Conservation (phyloP, 2,113 vertebrate genomes). For the Phyllostomus hastatus region DNA sequence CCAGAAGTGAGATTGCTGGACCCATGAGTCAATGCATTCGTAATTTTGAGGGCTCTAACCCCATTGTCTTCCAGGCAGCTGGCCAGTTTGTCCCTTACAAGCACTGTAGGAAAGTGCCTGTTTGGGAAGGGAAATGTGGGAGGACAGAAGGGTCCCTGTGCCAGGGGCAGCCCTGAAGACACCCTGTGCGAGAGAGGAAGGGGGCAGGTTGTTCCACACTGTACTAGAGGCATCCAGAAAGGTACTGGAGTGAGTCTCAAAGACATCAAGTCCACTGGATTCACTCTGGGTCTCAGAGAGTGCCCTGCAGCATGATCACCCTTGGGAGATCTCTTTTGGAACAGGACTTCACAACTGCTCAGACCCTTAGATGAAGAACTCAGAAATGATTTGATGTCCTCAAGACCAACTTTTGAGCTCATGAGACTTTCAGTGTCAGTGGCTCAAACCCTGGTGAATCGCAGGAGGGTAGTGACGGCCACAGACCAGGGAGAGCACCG, state of each 20-base stretch:
- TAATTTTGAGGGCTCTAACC: not conserved
- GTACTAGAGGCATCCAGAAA: too few relatives aligned
- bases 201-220: not conserved
- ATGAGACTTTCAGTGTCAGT: not conserved
- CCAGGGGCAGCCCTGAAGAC: not conserved
- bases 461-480: not conserved
- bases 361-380: not conserved
- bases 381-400: not conserved
- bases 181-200: not conserved
- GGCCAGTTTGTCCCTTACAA: not conserved
- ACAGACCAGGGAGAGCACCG: fast-evolving
- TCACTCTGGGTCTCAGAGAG: not conserved
- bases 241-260: not conserved
- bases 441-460: too few relatives aligned
- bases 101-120: fast-evolving
- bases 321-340: not conserved
- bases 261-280: not conserved
- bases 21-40: not conserved
- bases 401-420: not conserved
- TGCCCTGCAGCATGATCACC: fast-evolving
- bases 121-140: not conserved
- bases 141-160: not conserved
- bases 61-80: not conserved
- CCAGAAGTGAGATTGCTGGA: not conserved
- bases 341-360: not conserved